Evolutionary conservation across 2,113 vertebrate species (phyloP).

Genomic region (Dasyprocta punctata): DNA sequence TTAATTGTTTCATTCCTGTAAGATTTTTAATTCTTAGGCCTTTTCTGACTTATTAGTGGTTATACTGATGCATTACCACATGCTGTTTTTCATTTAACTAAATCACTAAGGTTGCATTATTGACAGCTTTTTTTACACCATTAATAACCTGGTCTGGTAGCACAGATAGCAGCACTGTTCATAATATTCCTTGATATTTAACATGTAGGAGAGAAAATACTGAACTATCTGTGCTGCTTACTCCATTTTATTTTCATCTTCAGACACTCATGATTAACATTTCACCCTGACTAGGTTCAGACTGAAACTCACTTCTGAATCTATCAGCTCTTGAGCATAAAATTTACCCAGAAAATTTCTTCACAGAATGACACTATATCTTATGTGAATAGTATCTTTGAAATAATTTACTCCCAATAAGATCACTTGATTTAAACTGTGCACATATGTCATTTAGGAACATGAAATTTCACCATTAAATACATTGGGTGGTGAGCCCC

Average conservation of each 20-base stretch:
- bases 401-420: neutral
- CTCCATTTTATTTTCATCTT: slow-evolving; percentile 48
- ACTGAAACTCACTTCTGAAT: slow-evolving; percentile 48
- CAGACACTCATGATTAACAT: slow-evolving; percentile 8
- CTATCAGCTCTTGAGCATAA: slow-evolving; percentile 32
- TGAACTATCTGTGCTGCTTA: neutral
- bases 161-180: neutral
- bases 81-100: neutral
- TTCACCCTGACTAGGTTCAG: slow-evolving; percentile 15
- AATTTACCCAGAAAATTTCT: slow-evolving; percentile 23
- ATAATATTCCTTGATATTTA: slow-evolving; percentile 38
- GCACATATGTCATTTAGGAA: neutral
- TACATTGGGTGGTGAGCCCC: neutral
- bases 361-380: neutral
- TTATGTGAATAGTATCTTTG: neutral
- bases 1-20: slow-evolving; percentile 22
- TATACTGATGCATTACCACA: neutral
- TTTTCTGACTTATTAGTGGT: neutral
- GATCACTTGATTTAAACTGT: neutral
- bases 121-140: neutral
- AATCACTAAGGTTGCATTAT: neutral
- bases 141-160: neutral
- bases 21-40: neutral
- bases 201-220: neutral
- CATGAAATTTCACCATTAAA: neutral